These are phyloP conservation scores for Phalanger gymnotis DNA, from an alignment of 2,797 vertebrate species.

Conservation along the genomic window DNA sequence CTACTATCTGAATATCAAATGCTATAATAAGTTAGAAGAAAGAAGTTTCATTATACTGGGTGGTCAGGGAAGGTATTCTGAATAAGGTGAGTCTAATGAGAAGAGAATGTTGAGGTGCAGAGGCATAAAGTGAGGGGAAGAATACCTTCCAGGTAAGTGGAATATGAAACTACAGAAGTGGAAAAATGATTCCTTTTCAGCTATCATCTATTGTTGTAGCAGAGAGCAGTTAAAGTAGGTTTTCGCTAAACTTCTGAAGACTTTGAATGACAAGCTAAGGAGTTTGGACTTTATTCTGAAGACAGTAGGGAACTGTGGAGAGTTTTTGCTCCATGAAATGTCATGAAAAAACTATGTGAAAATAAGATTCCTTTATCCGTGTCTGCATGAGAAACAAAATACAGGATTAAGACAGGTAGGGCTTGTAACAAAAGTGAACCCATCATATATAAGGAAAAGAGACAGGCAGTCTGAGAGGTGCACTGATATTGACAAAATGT, in stretches of 20 bases:
- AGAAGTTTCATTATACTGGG: not conserved
- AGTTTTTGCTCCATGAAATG: not conserved
- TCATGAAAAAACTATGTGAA: not conserved
- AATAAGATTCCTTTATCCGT: not conserved
- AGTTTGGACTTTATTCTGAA: not conserved
- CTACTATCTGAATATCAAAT: not conserved
- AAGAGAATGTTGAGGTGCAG: not conserved
- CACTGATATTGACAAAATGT: not conserved
- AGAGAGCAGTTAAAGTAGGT: not conserved
- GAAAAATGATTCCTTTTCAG: not conserved
- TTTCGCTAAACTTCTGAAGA: not conserved
- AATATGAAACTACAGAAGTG: not conserved
- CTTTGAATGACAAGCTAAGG: not conserved
- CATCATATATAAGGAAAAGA: not conserved
- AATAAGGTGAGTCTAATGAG: not conserved
- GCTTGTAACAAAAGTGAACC: not conserved
- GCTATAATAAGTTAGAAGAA: not conserved
- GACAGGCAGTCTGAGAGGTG: not conserved
- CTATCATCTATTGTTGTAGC: not conserved
- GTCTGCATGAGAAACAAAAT: not conserved
- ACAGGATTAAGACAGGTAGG: not conserved
- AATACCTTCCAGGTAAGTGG: not conserved
- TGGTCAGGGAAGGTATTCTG: not conserved
- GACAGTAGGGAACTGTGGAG: not conserved
- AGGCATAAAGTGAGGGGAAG: not conserved